These are phyloP conservation scores for Lutjanus erythropterus DNA, from an alignment of 2,113 vertebrate genomes.

Conservation along the genomic window DNA sequence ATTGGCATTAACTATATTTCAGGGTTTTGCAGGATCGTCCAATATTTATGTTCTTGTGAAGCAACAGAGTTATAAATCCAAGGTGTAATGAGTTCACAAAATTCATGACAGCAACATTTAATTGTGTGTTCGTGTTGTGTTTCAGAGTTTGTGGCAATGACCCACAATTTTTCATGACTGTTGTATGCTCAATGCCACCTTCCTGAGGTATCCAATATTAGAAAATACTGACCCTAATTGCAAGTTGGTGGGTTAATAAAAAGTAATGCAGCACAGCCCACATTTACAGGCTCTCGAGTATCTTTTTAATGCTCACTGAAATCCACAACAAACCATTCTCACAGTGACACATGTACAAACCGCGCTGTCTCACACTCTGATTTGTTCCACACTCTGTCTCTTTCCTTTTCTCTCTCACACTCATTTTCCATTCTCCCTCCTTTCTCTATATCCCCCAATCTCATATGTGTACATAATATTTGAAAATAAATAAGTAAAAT, in stretches of 20 bases:
- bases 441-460: slow-evolving; percentile 29
- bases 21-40: background rate
- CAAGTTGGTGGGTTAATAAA: no score
- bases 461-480: slow-evolving; percentile 28
- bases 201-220: no score
- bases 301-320: slow-evolving; percentile 28
- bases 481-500: slow-evolving; percentile 51
- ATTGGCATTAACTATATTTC: background rate
- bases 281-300: slow-evolving; percentile 28
- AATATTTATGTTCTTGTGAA: background rate
- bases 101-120: background rate
- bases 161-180: background rate
- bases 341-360: background rate
- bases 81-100: background rate
- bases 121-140: no score
- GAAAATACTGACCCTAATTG: no score
- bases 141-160: background rate
- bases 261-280: slow-evolving; percentile 12
- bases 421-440: background rate
- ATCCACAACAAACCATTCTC: slow-evolving; percentile 4
- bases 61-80: background rate
- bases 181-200: background rate
- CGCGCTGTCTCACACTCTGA: background rate
- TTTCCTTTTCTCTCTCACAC: background rate
- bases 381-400: background rate